Evolutionary conservation across 2,888 invertebrate genomes (phyloP).

Genomic region (Coronaproctus castanopsis): DNA sequence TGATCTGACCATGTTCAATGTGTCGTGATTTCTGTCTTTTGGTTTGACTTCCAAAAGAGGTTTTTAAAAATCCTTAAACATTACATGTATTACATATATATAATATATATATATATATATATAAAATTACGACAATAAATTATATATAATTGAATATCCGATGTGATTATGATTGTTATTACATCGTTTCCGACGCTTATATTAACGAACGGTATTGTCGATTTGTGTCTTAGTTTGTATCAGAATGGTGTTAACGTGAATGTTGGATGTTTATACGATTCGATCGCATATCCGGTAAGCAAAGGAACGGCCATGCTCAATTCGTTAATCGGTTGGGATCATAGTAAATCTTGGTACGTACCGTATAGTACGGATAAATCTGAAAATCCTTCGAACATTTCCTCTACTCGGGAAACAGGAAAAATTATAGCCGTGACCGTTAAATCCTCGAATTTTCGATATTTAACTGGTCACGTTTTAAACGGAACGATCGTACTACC

Average conservation of each 20-base stretch:
- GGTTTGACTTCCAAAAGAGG: too few relatives aligned
- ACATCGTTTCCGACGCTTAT: too few relatives aligned
- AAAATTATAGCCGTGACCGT: background rate
- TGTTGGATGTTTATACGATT: conserved; percentile 49
- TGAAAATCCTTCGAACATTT: conserved; percentile 16
- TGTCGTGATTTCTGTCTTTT: too few relatives aligned
- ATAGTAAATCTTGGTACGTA: conserved; percentile 66
- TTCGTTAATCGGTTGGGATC: conserved; percentile 80
- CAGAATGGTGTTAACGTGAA: conserved; percentile 59
- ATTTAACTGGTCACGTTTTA: background rate
- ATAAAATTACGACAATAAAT: too few relatives aligned
- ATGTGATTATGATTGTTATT: too few relatives aligned
- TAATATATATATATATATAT: too few relatives aligned
- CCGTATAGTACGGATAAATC: conserved; percentile 50
- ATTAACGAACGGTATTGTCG: too few relatives aligned
- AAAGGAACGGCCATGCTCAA: conserved; percentile 78
- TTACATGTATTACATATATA: too few relatives aligned
- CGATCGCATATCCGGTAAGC: conserved; percentile 64
- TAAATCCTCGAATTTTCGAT: background rate
- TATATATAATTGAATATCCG: too few relatives aligned
- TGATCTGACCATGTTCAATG: too few relatives aligned
- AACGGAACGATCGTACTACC: background rate
- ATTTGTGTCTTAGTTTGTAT: too few relatives aligned
- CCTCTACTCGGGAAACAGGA: background rate
- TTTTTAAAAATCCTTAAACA: too few relatives aligned